phyloP scores from a whole-genome alignment of 2,888 invertebrate genomes.

The Mythimna pallens region DNA sequence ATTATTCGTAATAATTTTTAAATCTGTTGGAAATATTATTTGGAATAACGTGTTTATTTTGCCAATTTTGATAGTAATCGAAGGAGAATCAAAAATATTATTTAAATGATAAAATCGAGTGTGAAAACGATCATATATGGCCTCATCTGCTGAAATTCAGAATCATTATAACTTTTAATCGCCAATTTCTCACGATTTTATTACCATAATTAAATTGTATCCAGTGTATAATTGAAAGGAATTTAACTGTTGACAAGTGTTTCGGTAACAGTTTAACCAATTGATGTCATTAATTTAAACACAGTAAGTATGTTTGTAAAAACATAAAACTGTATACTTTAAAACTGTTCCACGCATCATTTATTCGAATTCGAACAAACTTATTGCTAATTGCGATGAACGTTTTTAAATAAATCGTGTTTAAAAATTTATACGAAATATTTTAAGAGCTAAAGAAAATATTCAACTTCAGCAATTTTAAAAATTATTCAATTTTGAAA shows the following conservation, averaged over 20 bases:
- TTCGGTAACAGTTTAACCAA: slow-evolving; percentile 14
- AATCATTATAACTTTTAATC: slow-evolving; percentile 65
- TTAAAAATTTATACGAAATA: background rate
- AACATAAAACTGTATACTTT: background rate
- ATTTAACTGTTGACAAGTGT: slow-evolving; percentile 35
- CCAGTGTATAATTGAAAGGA: slow-evolving; percentile 44
- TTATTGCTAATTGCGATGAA: background rate
- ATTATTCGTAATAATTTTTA: background rate
- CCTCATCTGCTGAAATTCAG: slow-evolving; percentile 40
- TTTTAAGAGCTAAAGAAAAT: background rate
- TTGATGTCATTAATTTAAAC: slow-evolving; percentile 12
- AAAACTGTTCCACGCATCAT: background rate
- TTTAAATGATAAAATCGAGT: slow-evolving; percentile 46
- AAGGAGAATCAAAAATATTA: slow-evolving; percentile 25
- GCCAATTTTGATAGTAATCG: slow-evolving; percentile 13
- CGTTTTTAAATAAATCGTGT: background rate
- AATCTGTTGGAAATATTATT: slow-evolving; percentile 9
- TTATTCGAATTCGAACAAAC: background rate
- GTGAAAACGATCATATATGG: slow-evolving; percentile 50
- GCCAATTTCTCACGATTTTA: slow-evolving; percentile 55
- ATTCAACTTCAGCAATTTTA: background rate
- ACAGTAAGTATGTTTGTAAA: background rate
- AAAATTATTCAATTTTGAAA: no score
- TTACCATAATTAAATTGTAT: slow-evolving; percentile 44
- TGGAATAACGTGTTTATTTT: slow-evolving; percentile 21